Evolutionary conservation across 2,888 invertebrate genomes (phyloP).

Genomic region (Pollenia labialis): DNA sequence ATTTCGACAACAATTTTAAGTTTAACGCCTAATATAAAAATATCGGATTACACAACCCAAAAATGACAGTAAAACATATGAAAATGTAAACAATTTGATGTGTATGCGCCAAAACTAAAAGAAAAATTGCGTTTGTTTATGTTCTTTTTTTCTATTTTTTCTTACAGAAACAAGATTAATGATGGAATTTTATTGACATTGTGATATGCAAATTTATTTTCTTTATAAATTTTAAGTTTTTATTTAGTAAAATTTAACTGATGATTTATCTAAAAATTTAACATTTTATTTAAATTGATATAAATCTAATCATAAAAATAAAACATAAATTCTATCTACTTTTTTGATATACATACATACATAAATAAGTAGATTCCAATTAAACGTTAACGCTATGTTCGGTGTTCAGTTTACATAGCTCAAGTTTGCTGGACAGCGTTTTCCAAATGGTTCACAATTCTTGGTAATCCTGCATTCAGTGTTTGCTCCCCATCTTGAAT

Average conservation of each 20-base stretch:
- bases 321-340: too few relatives aligned
- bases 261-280: slow-evolving; percentile 5
- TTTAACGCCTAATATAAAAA: too few relatives aligned
- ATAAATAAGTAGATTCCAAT: too few relatives aligned
- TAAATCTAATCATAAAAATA: slow-evolving; percentile 34
- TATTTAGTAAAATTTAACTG: neutral
- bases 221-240: slow-evolving; percentile 20
- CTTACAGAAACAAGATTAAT: slow-evolving; percentile 62
- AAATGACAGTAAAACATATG: slow-evolving; percentile 63
- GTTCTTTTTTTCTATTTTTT: neutral
- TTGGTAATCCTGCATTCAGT: too few relatives aligned
- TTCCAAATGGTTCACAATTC: too few relatives aligned
- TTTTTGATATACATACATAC: too few relatives aligned
- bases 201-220: slow-evolving; percentile 59
- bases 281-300: slow-evolving; percentile 22
- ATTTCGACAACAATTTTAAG: too few relatives aligned
- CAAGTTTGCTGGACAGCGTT: too few relatives aligned
- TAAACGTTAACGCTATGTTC: too few relatives aligned
- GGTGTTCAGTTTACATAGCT: too few relatives aligned
- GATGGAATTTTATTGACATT: slow-evolving; percentile 70
- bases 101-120: slow-evolving; percentile 37
- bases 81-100: slow-evolving; percentile 57
- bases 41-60: slow-evolving; percentile 54
- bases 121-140: slow-evolving; percentile 21
- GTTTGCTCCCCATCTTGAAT: too few relatives aligned